Percentiles rank a stretch among this genome's conserved stretches.
phyloP scores from a whole-genome alignment of 1,140 invertebrate species.

The Chironomus tepperi region DNA sequence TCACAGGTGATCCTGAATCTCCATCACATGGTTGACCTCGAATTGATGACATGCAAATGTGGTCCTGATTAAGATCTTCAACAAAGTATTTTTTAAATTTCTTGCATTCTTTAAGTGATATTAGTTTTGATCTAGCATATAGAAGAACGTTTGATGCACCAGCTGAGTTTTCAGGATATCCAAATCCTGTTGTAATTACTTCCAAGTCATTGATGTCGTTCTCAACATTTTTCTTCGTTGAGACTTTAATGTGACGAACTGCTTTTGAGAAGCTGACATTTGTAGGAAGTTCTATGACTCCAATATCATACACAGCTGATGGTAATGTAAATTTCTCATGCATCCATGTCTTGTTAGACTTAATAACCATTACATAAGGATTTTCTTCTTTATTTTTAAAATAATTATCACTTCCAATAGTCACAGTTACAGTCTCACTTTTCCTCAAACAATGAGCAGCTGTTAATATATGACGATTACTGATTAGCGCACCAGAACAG shows the following conservation, averaged over 20 bases:
- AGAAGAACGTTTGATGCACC: neutral
- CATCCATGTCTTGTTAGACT: neutral
- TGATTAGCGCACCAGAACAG: neutral
- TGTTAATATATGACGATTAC: neutral
- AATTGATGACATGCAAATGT: neutral
- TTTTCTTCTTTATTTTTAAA: neutral
- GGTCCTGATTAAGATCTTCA: neutral
- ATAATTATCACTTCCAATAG: neutral
- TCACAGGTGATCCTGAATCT: neutral
- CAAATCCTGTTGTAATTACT: neutral
- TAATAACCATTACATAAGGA: neutral
- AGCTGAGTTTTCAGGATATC: neutral
- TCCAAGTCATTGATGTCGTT: neutral
- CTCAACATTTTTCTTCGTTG: neutral
- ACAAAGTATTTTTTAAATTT: neutral
- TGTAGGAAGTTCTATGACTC: neutral
- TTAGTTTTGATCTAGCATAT: neutral
- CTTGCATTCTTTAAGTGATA: neutral
- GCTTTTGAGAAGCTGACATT: neutral
- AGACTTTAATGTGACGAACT: neutral
- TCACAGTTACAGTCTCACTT: neutral
- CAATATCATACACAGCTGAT: neutral
- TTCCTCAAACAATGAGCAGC: neutral
- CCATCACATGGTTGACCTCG: neutral
- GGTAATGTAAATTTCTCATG: neutral